phyloP scores from a whole-genome alignment of 2,888 invertebrate species.

The Erannis defoliaria region DNA sequence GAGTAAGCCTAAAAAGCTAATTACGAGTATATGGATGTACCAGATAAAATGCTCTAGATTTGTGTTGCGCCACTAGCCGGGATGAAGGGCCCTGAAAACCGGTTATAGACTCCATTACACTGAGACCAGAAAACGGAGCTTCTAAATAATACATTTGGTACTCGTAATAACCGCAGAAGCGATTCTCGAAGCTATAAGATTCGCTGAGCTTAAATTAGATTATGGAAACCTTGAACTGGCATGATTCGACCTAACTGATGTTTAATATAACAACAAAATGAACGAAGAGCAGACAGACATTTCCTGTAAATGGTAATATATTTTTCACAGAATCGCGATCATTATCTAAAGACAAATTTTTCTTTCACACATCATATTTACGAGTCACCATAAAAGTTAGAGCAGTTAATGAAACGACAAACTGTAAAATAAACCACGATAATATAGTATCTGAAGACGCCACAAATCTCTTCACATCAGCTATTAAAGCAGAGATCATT shows the following conservation, averaged over 20 bases:
- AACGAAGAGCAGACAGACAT: constrained; percentile 1
- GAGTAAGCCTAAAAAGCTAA: background rate
- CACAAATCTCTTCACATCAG: constrained; percentile 33
- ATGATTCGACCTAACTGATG: constrained; percentile 14
- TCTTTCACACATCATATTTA: constrained; percentile 18
- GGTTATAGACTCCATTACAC: constrained; percentile 70
- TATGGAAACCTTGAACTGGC: constrained; percentile 30
- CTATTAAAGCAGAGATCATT: constrained; percentile 43
- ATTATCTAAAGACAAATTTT: constrained; percentile 15
- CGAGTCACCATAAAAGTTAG: constrained; percentile 20
- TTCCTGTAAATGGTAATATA: constrained; percentile 1
- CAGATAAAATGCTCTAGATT: constrained; percentile 24
- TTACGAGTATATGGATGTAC: background rate
- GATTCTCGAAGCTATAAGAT: constrained; percentile 11
- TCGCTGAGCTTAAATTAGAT: constrained; percentile 33
- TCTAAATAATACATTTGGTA: constrained; percentile 42
- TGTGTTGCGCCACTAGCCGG: constrained; percentile 11
- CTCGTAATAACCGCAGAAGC: constrained; percentile 45
- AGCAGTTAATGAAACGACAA: constrained; percentile 31
- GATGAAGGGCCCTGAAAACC: constrained; percentile 58
- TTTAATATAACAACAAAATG: constrained; percentile 11
- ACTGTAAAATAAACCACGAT: constrained; percentile 30
- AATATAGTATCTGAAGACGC: constrained; percentile 28
- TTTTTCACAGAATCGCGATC: background rate
- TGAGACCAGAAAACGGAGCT: constrained; percentile 35